Conservation (phyloP, 1,140 invertebrate genomes). For the Cataglyphis hispanica region DNA sequence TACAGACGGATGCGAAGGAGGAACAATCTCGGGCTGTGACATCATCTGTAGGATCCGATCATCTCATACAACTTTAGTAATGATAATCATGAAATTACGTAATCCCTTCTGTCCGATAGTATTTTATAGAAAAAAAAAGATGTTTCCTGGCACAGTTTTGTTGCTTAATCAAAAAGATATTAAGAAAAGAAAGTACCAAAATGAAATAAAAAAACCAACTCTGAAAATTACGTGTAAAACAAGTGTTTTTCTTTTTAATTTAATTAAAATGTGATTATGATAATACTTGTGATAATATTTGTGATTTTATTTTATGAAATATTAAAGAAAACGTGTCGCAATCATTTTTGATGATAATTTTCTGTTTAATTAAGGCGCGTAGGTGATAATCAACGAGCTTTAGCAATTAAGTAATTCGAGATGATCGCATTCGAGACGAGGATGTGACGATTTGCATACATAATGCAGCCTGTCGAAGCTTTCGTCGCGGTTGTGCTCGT, state of each 20-base stretch:
- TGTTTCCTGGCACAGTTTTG: background rate
- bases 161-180: background rate
- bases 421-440: conserved; percentile 56
- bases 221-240: background rate
- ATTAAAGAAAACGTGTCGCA: too few species aligned
- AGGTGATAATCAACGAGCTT: conserved; percentile 67
- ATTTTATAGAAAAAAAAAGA: background rate
- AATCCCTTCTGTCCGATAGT: conserved; percentile 44
- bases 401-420: conserved; percentile 73
- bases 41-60: conserved; percentile 68
- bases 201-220: background rate
- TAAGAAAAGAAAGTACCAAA: background rate
- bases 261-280: background rate
- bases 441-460: conserved; percentile 73
- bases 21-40: conserved; percentile 69
- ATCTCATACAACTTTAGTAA: conserved; percentile 64
- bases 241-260: background rate
- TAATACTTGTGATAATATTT: background rate
- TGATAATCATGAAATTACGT: conserved; percentile 50
- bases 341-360: too few species aligned
- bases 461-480: conserved; percentile 71
- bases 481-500: conserved; percentile 75
- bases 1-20: conserved; percentile 21
- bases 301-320: too few species aligned
- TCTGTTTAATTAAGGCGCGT: conserved; percentile 60